These are phyloP conservation scores for Ameiurus melas DNA, from an alignment of 2,113 vertebrate genomes.

Conservation along the genomic window DNA sequence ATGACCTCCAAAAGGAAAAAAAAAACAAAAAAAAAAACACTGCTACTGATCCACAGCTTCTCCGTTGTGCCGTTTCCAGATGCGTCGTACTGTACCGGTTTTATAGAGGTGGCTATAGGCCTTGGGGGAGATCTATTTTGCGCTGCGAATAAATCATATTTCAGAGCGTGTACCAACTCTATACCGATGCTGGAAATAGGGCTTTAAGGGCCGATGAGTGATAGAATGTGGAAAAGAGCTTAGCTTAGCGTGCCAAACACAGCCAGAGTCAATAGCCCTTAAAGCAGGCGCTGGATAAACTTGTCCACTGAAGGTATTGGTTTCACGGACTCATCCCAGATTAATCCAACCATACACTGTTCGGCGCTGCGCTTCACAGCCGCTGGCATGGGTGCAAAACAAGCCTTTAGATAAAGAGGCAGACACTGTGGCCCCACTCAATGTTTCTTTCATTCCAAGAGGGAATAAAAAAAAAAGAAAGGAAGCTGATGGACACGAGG, in stretches of 20 bases:
- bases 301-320: conserved; percentile 44
- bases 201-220: conserved; percentile 58
- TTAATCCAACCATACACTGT: conserved; percentile 26
- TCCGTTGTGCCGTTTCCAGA: conserved; percentile 52
- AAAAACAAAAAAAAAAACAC: neutral
- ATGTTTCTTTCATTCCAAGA: conserved; percentile 62
- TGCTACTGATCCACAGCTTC: conserved; percentile 22
- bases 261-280: conserved; percentile 61
- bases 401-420: conserved; percentile 73
- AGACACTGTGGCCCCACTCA: conserved; percentile 69
- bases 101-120: conserved; percentile 45
- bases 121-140: conserved; percentile 54
- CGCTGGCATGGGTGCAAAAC: conserved; percentile 66
- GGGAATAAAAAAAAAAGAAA: conserved; percentile 34
- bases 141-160: conserved; percentile 59
- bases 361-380: conserved; percentile 23
- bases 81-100: conserved; percentile 30
- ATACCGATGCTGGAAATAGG: conserved; percentile 50
- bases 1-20: conserved; percentile 12
- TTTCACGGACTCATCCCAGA: conserved; percentile 43
- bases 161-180: conserved; percentile 52
- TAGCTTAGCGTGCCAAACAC: conserved; percentile 54
- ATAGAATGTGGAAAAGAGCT: conserved; percentile 58
- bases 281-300: conserved; percentile 54
- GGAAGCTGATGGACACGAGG: conserved; percentile 63